These are phyloP conservation scores for Sebastiscus tertius DNA, from an alignment of 2,797 vertebrate species.

Conservation along the genomic window DNA sequence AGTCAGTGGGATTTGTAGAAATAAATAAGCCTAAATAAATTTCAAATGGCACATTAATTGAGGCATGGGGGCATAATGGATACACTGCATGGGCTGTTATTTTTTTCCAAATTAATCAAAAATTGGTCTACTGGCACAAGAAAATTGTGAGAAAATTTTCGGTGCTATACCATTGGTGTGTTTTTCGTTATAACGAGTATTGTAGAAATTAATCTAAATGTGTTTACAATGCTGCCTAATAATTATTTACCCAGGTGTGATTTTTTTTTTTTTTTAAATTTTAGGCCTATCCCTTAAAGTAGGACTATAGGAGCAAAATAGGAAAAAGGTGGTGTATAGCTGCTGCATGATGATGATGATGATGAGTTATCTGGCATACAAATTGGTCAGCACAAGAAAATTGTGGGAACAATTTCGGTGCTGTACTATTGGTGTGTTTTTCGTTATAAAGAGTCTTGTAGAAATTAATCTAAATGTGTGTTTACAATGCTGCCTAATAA, in stretches of 20 bases:
- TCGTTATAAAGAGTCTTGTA: conserved; percentile 29
- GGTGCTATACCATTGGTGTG: conserved; percentile 12
- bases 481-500: conserved; percentile 41
- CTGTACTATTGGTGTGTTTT: neutral
- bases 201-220: conserved; percentile 16
- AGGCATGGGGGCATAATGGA: conserved; percentile 5
- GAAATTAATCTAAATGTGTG: conserved; percentile 18
- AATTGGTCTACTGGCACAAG: conserved; percentile 29
- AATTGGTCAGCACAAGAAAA: conserved; percentile 37
- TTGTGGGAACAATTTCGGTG: conserved; percentile 29
- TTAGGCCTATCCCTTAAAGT: conserved; percentile 43
- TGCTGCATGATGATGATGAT: conserved; percentile 15
- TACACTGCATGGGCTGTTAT: neutral
- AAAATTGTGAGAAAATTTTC: conserved; percentile 41
- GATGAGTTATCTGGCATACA: conserved; percentile 88
- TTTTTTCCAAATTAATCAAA: conserved; percentile 8
- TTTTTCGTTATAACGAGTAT: conserved; percentile 18
- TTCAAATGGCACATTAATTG: conserved; percentile 5
- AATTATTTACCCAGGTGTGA: conserved; percentile 40
- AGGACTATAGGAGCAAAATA: conserved; percentile 29
- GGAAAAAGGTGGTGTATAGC: conserved; percentile 6
- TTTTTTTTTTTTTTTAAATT: conserved; percentile 36
- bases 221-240: conserved; percentile 39
- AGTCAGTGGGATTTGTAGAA: conserved; percentile 7
- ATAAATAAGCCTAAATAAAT: neutral